Evolutionary conservation across 2,888 invertebrate species (phyloP), one percentile per base, ranked within the genome.

Genomic region (Frankliniella fusca): DNA sequence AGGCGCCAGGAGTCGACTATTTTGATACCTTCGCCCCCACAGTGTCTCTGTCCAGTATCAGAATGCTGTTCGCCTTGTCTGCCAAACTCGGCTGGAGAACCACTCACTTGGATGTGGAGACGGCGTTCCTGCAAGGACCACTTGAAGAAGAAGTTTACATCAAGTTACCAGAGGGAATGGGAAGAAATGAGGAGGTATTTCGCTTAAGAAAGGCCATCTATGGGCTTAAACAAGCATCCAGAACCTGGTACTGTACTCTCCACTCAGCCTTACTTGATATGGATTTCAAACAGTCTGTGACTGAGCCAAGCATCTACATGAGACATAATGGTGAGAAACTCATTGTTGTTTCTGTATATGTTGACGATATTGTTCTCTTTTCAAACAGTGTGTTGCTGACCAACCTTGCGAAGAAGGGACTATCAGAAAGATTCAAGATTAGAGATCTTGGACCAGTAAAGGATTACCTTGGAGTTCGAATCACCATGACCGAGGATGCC

Each of bases 111-210:
- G 83, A 83, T 82, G 81, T 83, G 18, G 81, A 48, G 23, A 82
- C 80, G 81, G 81, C 81, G 7, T 82, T 82, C 48, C 70, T 80
- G 3, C 80, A 82, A 48, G 82, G 82, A 11, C 23, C 61, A 7
- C 27, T 48, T 15, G 1, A 81, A 23, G 65, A 65, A 8, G n/a
- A 15, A 1, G n/a, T 65, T 2, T 65, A 20, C n/a, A 81, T 81
- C 85, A 65, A 82, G 82, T 80, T 83, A 81, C 85, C 85, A n/a
- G 83, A 84, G 48, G 85, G 86, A 1, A 49, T 81, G 12, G 7
- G 12, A 23, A 9, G 11, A 3, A n/a, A n/a, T 10, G 54, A 83
- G 76, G 80, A 81, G 9, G 85, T 86, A 0, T 85, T 85, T 50
- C 86, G 38, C 5, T 38, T 54, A 9, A 54, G 8, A 2, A 54